Evolutionary conservation across 2,888 invertebrate genomes (phyloP), one percentile per base, ranked within the genome.

Genomic region (Orthosia cruda): DNA sequence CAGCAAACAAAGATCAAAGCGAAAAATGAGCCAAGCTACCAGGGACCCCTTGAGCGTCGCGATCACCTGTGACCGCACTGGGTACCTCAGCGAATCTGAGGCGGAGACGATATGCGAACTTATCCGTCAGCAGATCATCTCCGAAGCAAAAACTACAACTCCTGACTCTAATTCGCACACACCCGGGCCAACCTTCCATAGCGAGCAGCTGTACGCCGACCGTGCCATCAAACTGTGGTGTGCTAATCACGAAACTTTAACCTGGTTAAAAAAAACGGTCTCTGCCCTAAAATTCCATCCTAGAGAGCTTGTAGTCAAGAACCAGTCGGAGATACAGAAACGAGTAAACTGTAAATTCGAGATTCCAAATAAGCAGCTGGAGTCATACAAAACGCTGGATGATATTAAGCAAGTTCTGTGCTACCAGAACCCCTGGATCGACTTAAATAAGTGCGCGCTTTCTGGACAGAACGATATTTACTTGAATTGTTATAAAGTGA

Each of bases 171-270:
- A 32, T 32, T 32, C 32, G 32, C n/a, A 20, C 11, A 2, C 23
- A 18, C 2, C 15, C 15, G 18, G 20, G 18, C 20, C 47, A 18
- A 7, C 18, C 7, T 71, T 71, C 18, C 20, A 9, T 0, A 18
- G 11, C 7, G 9, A 40, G 15, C 57, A 32, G 3, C 2, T 49
- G 0, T 26, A 26, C 4, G 15, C 11, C 3, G 13, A 12, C 5
- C 16, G 74, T 16, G 57, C n/a, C 16, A 16, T 72, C 3, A 74
- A 74, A 26, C 40, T 74, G 18, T 71, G 71, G 40, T 72, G 73
- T 16, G 40, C 9, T 0, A 57, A 49, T n/a, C 13, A 71, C 9
- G 15, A 72, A 15, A 72, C 49, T 9, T 72, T 71, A 23, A 32
- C 15, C 15, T 72, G 71, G 20, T 18, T 71, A n/a, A 49, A 15